A percentile compares a stretch with the other conserved stretches of the same genome.
Evolutionary conservation across 2,797 vertebrate genomes (phyloP).

Genomic region (Pelobates cultripes): DNA sequence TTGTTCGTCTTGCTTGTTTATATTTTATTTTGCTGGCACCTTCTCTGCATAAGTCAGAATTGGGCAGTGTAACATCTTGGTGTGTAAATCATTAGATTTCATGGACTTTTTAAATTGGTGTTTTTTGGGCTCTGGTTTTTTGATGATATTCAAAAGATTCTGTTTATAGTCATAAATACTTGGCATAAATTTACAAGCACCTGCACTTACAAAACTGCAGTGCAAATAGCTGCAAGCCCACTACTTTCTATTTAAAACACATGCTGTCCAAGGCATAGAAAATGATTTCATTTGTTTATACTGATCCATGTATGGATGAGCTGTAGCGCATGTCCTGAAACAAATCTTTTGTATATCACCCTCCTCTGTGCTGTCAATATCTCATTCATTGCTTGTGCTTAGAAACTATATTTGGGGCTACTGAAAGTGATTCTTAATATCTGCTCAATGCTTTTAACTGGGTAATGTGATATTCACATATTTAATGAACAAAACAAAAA

Average conservation of each 20-base stretch:
- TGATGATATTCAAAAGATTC: conserved; percentile 61
- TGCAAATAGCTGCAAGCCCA: neutral
- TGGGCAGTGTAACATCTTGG: conserved; percentile 57
- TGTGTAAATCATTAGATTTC: conserved; percentile 60
- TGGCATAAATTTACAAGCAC: neutral
- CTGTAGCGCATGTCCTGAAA: neutral
- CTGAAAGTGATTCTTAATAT: conserved; percentile 17
- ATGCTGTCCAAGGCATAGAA: no score
- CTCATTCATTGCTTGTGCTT: conserved; percentile 35
- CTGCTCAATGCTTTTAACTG: conserved; percentile 44
- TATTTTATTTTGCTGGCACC: conserved; percentile 55
- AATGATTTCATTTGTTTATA: no score
- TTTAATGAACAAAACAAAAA: neutral
- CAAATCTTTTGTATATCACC: conserved; percentile 59
- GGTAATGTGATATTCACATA: conserved; percentile 42
- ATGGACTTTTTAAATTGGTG: conserved; percentile 60
- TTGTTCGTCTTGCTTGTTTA: conserved; percentile 48
- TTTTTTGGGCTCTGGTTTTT: conserved; percentile 58
- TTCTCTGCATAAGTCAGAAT: conserved; percentile 61
- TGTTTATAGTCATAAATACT: conserved; percentile 1
- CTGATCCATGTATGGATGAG: no score
- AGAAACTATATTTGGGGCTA: conserved; percentile 1
- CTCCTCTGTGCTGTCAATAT: conserved; percentile 57
- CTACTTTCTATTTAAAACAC: no score
- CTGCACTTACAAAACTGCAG: neutral